Evolutionary conservation across 1,140 invertebrate species (phyloP).

Genomic region (Elymnias hypermnestra): DNA sequence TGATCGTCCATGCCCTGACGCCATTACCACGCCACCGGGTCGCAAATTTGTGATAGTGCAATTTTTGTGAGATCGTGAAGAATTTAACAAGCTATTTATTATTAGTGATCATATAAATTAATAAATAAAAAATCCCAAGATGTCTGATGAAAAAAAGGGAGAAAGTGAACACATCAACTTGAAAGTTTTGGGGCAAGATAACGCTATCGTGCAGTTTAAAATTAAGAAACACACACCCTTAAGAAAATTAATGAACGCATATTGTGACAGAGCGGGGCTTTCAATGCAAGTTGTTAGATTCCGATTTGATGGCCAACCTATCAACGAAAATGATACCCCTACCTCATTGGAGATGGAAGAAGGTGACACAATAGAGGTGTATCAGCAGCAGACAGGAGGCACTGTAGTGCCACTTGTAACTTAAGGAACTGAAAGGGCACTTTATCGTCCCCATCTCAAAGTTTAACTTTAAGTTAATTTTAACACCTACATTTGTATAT

Average conservation of each 20-base stretch:
- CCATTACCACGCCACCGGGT: conserved; percentile 70
- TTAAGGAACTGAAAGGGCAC: conserved; percentile 70
- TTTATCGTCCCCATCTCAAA: conserved; percentile 66
- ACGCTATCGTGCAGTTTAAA: conserved; percentile 96
- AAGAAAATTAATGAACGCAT: conserved; percentile 95
- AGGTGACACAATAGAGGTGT: conserved; percentile 96
- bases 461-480: conserved; percentile 69
- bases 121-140: conserved; percentile 54
- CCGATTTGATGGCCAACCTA: conserved; percentile 95
- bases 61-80: conserved; percentile 38
- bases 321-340: conserved; percentile 94
- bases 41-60: conserved; percentile 52
- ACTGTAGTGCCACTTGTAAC: conserved; percentile 56
- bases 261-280: conserved; percentile 92
- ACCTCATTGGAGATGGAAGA: conserved; percentile 95
- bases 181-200: conserved; percentile 95
- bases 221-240: conserved; percentile 97
- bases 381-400: conserved; percentile 95
- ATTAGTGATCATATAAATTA: conserved; percentile 39
- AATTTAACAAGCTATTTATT: conserved; percentile 31
- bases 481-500: conserved; percentile 55
- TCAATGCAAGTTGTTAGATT: conserved; percentile 93
- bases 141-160: conserved; percentile 80
- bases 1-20: too few relatives aligned
- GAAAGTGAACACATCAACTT: conserved; percentile 94